Conservation (phyloP, 1,140 invertebrate species). For the Drosophila teissieri region DNA sequence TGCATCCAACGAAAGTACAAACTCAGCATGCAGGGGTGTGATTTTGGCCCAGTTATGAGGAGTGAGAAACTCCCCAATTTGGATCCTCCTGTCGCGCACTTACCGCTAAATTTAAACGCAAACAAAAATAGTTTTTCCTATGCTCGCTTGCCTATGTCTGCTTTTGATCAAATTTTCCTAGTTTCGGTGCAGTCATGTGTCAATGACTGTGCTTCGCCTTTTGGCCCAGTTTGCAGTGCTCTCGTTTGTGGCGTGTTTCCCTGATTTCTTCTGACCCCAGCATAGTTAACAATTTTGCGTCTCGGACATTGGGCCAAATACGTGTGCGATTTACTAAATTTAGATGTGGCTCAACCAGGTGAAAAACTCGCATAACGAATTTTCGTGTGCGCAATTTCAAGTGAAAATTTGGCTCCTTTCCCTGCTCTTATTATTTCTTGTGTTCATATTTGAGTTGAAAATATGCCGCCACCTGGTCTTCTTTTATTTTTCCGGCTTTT, state of each 20-base stretch:
- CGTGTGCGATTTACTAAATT: conserved; percentile 80
- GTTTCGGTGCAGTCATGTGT: conserved; percentile 50
- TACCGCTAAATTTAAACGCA: conserved; percentile 41
- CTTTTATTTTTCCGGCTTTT: conserved; percentile 61
- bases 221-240: conserved; percentile 64
- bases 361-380: conserved; percentile 52
- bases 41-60: conserved; percentile 67
- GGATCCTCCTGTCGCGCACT: conserved; percentile 20
- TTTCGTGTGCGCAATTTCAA: conserved; percentile 48
- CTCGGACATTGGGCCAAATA: conserved; percentile 80
- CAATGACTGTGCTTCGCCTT: conserved; percentile 78
- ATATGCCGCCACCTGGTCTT: conserved; percentile 7
- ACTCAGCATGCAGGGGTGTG: conserved; percentile 15
- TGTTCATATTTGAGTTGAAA: conserved; percentile 37
- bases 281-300: conserved; percentile 71
- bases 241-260: conserved; percentile 9
- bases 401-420: conserved; percentile 39
- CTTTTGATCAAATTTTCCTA: background rate
- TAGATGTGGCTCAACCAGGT: conserved; percentile 60
- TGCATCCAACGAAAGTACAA: conserved; percentile 45
- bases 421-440: conserved; percentile 23
- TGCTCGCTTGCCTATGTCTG: background rate
- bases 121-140: conserved; percentile 43
- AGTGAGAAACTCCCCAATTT: conserved; percentile 23
- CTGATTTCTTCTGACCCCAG: conserved; percentile 61